Evolutionary conservation across 2,113 vertebrate species (phyloP), one percentile per base, ranked within the genome.

Genomic region (Lutjanus erythropterus): DNA sequence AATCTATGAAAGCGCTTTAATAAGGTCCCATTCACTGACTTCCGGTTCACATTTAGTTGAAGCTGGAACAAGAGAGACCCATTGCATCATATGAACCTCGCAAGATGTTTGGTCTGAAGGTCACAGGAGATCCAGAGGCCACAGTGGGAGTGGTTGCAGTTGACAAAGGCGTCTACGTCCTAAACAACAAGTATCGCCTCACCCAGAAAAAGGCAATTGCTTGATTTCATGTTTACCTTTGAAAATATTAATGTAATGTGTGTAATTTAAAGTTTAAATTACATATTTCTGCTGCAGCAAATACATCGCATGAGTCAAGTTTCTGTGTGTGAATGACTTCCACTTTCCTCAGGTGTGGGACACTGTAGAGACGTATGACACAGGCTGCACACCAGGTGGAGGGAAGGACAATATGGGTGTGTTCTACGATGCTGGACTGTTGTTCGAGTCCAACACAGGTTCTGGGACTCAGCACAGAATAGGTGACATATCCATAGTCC

Each of bases 341-440:
- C n/a, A n/a, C n/a, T n/a, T n/a, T n/a, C n/a, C n/a, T n/a, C n/a
- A 96, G 96, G 83, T 97, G 71, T 96, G 96, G 96, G 93, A 96
- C 25, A 35, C 71, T 0, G 90, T 96, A 7, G 95, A 96, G 74
- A 84, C 92, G 33, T 74, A 93, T 0, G 95, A 96, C 83, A 91
- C 93, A 15, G 96, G 93, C 75, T 97, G 96, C 78, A 95, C 95
- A 4, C 80, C 94, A 1, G 95, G 96, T n/a, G 94, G 96, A 74
- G 96, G 96, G 2, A 88, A 73, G 15, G 66, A 95, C 50, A 42
- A 62, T 8, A 87, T 95, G 80, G 65, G 86, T 19, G 94, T 96
- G 55, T 95, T 96, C 78, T 91, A 69, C 2, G 95, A 96, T 50
- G 95, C 96, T 7, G 95, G 96, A 1, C 37, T 96, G 69, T 21